phyloP scores from a whole-genome alignment of 2,113 vertebrate genomes.

The Nibea coibor region DNA sequence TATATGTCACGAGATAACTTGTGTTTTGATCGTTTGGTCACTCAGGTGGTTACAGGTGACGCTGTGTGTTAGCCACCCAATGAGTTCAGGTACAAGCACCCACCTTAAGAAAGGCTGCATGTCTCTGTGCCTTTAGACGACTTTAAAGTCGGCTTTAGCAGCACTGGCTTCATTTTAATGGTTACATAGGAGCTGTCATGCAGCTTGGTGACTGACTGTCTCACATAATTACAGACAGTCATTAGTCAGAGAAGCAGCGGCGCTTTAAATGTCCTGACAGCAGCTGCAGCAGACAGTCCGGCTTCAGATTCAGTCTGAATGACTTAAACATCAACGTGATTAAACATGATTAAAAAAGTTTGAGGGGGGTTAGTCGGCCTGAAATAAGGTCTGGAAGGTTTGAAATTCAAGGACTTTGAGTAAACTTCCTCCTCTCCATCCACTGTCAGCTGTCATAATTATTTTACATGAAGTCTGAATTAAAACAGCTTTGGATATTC shows the following conservation, averaged over 20 bases:
- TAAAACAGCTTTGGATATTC: background rate
- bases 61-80: too few species aligned
- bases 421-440: too few species aligned
- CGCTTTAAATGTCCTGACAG: conserved; percentile 40
- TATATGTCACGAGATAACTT: too few species aligned
- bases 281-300: too few species aligned
- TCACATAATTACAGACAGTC: conserved; percentile 37
- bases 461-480: background rate
- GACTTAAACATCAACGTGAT: conserved; percentile 6
- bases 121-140: background rate
- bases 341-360: conserved; percentile 5
- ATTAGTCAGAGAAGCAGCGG: conserved; percentile 22
- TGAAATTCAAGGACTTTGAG: background rate
- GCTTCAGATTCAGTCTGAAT: conserved; percentile 7
- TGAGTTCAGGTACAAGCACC: background rate
- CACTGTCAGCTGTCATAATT: background rate
- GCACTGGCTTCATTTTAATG: background rate
- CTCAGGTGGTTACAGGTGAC: too few species aligned
- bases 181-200: conserved; percentile 12
- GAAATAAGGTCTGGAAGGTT: background rate
- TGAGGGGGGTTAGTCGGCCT: background rate
- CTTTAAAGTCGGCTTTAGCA: background rate
- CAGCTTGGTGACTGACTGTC: conserved; percentile 21
- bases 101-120: background rate
- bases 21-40: too few species aligned